Conservation (phyloP, 35 echinoderm and acorn worm genomes). For the Anneissia japonica region DNA sequence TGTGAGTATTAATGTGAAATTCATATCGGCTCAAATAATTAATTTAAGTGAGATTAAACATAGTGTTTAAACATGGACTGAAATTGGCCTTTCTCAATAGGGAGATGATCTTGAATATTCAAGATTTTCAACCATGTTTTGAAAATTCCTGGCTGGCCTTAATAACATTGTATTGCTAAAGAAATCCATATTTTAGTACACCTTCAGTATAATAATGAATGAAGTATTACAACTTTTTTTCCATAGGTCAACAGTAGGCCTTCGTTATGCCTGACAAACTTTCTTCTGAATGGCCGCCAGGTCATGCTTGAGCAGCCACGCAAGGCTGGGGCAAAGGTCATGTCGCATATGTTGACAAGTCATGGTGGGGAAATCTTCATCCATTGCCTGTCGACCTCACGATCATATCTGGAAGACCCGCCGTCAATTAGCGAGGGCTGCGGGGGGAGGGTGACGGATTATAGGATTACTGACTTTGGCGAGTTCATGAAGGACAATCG, state of each 20-base stretch:
- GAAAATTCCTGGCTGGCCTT: background rate
- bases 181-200: background rate
- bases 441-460: slow-evolving; percentile 87
- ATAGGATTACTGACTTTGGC: slow-evolving; percentile 94
- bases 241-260: slow-evolving; percentile 87
- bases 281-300: slow-evolving; percentile 89
- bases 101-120: background rate
- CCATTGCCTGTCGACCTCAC: slow-evolving; percentile 62
- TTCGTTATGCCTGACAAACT: slow-evolving; percentile 93
- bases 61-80: background rate
- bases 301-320: slow-evolving; percentile 95
- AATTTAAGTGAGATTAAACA: background rate
- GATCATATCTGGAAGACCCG: slow-evolving; percentile 85
- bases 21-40: background rate
- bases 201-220: background rate
- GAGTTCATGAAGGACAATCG: slow-evolving; percentile 79
- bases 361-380: slow-evolving; percentile 96
- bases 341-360: slow-evolving; percentile 96
- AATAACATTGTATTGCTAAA: background rate
- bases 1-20: slow-evolving; percentile 50
- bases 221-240: background rate
- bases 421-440: slow-evolving; percentile 97
- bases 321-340: slow-evolving; percentile 67
- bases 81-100: background rate
- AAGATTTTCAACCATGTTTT: background rate